A percentile compares a stretch with the other conserved stretches of the same genome.
These are phyloP conservation scores for Leucophora obtusa DNA, from an alignment of 2,888 invertebrate species.

Conservation along the genomic window DNA sequence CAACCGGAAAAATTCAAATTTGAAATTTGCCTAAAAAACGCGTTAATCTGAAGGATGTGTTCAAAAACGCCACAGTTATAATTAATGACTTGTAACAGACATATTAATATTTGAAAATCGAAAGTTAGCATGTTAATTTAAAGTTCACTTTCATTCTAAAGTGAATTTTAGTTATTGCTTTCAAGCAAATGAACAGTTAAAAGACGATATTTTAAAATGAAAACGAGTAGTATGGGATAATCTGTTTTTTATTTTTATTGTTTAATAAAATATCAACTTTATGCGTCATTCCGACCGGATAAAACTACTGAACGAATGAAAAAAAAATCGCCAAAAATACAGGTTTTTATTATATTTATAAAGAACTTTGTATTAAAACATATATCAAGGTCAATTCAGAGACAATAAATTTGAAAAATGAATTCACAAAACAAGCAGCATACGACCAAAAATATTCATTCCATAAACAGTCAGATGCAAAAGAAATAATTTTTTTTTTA, in stretches of 20 bases:
- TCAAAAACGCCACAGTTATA: no score
- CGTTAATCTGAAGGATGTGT: no score
- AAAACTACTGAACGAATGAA: neutral
- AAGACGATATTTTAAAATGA: conserved; percentile 21
- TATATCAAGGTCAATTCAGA: conserved; percentile 53
- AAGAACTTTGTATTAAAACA: conserved; percentile 21
- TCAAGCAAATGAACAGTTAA: conserved; percentile 8
- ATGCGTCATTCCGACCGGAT: conserved; percentile 24
- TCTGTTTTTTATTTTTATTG: neutral
- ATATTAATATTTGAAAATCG: no score
- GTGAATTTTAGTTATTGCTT: neutral
- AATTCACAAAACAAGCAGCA: conserved; percentile 14
- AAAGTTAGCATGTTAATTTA: neutral
- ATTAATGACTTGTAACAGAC: no score
- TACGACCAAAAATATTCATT: conserved; percentile 23
- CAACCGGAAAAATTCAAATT: no score
- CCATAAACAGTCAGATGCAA: conserved; percentile 25
- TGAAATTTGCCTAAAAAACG: no score
- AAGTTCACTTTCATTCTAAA: neutral
- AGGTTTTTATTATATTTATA: conserved; percentile 41
- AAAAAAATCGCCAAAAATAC: conserved; percentile 36
- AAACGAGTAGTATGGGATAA: conserved; percentile 20
- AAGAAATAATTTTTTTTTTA: conserved; percentile 11
- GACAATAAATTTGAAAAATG: conserved; percentile 53
- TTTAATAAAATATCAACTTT: conserved; percentile 11